A percentile compares a stretch with the other conserved stretches of the same genome.
Conservation (phyloP, 2,888 invertebrate genomes). For the Patella pellucida region DNA sequence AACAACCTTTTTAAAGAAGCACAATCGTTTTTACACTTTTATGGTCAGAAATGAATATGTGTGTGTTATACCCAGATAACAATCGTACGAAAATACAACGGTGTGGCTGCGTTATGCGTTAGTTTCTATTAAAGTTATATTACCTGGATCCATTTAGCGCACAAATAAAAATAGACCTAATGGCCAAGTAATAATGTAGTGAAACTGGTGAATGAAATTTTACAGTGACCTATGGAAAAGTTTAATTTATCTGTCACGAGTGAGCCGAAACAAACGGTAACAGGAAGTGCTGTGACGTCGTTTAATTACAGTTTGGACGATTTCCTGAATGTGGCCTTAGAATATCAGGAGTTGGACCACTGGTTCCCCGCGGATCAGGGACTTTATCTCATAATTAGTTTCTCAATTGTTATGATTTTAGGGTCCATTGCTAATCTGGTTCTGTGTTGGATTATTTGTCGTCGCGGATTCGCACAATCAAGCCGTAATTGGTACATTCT, state of each 20-base stretch:
- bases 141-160: no score
- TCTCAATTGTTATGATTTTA: conserved; percentile 23
- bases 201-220: no score
- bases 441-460: conserved; percentile 32
- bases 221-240: neutral
- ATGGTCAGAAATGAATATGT: no score
- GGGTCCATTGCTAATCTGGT: conserved; percentile 37
- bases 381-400: conserved; percentile 20
- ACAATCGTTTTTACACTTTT: no score
- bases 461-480: conserved; percentile 30
- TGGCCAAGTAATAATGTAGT: no score
- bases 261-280: neutral
- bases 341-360: conserved; percentile 23
- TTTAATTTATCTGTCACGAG: neutral
- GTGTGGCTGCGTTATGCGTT: no score
- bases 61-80: no score
- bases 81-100: no score
- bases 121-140: no score
- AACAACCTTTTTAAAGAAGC: no score
- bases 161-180: no score
- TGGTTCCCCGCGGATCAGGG: conserved; percentile 28
- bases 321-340: conserved; percentile 20
- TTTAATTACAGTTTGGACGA: conserved; percentile 6
- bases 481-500: conserved; percentile 51
- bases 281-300: neutral